Conservation (phyloP, 2,888 invertebrate genomes). For the Acronicta aceris region DNA sequence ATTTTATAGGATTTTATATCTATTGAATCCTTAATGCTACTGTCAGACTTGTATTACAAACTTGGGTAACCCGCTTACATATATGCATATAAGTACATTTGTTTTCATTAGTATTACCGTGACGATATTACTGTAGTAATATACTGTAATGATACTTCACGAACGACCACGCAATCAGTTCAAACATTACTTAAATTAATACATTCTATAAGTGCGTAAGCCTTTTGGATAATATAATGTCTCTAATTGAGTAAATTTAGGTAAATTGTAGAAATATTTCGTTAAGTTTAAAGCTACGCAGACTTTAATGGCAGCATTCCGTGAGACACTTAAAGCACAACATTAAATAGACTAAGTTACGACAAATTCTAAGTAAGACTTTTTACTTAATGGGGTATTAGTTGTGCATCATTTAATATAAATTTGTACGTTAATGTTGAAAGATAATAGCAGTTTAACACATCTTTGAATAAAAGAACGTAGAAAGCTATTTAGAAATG, state of each 20-base stretch:
- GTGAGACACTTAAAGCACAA: slow-evolving; percentile 29
- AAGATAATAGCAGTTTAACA: not conserved
- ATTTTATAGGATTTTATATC: slow-evolving; percentile 28
- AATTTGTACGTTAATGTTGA: slow-evolving; percentile 3
- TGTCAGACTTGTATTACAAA: slow-evolving; percentile 18
- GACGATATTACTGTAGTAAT: not conserved
- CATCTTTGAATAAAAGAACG: not conserved
- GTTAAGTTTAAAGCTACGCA: slow-evolving; percentile 26
- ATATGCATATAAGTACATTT: slow-evolving; percentile 1
- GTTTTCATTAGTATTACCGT: no score
- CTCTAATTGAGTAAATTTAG: slow-evolving; percentile 39
- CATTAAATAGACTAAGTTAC: slow-evolving; percentile 34
- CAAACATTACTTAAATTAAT: slow-evolving; percentile 10
- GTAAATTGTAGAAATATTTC: slow-evolving; percentile 38
- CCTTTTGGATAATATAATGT: slow-evolving; percentile 21
- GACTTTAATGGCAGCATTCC: slow-evolving; percentile 38
- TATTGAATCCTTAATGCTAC: slow-evolving; percentile 30
- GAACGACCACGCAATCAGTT: slow-evolving; percentile 11
- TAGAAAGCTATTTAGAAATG: not conserved
- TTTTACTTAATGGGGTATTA: slow-evolving; percentile 24
- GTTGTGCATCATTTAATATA: slow-evolving; percentile 7
- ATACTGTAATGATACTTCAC: slow-evolving; percentile 4
- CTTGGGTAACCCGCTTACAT: slow-evolving; percentile 4
- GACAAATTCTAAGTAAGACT: slow-evolving; percentile 19
- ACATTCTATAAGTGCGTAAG: slow-evolving; percentile 1